A percentile compares a stretch with the other conserved stretches of the same genome.
Evolutionary conservation across 2,797 vertebrate species (phyloP).

Genomic region (Takifugu rubripes): DNA sequence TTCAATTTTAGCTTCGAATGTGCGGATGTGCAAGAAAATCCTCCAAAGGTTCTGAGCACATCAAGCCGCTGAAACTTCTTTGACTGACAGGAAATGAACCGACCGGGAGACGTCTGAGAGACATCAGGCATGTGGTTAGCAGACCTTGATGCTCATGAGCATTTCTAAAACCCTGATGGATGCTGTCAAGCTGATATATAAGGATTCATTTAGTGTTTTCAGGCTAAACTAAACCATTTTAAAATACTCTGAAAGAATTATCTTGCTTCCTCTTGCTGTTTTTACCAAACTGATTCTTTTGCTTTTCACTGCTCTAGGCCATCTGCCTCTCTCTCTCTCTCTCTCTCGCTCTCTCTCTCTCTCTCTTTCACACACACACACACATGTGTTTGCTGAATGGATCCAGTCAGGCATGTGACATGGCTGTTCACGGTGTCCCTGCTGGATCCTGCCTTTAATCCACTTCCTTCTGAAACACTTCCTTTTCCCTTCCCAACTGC

Average conservation of each 20-base stretch:
- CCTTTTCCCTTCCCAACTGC: conserved; percentile 46
- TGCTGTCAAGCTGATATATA: no score
- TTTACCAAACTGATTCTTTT: conserved; percentile 23
- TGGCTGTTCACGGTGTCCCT: conserved; percentile 55
- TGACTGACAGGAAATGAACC: no score
- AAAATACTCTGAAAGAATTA: not conserved
- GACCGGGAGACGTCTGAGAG: no score
- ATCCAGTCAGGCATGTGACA: conserved; percentile 44
- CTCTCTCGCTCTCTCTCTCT: conserved; percentile 4
- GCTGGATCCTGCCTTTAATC: conserved; percentile 68
- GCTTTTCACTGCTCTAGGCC: conserved; percentile 20
- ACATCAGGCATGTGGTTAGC: no score
- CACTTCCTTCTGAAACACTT: conserved; percentile 63
- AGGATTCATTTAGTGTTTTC: no score
- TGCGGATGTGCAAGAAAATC: not conserved
- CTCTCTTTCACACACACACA: no score
- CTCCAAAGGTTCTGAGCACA: not conserved
- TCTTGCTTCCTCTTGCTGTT: conserved; percentile 14
- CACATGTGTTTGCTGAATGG: conserved; percentile 38
- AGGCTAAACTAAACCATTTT: not conserved
- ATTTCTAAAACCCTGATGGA: no score
- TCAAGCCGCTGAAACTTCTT: not conserved
- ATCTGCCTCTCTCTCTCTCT: conserved; percentile 13
- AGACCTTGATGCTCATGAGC: no score
- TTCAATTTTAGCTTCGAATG: conserved; percentile 4